phyloP scores from a whole-genome alignment of 92 coral and sea anemone genomes.

The Pocillopora meandrina region DNA sequence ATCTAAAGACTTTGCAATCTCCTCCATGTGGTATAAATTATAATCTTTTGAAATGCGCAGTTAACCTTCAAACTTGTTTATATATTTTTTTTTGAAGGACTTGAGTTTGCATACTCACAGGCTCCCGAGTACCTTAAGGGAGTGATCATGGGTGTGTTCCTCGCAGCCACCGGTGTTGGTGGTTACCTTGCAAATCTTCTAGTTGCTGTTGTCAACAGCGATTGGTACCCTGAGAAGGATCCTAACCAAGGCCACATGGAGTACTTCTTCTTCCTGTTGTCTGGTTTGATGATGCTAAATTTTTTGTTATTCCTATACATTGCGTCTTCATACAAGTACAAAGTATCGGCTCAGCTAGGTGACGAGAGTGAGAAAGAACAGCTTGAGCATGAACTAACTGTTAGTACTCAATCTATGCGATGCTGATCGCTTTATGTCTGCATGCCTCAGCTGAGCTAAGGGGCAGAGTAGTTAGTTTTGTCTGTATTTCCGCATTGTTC shows the following conservation, averaged over 20 bases:
- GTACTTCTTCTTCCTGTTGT: slow-evolving; percentile 77
- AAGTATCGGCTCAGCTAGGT: slow-evolving; percentile 26
- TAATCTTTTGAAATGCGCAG: no score
- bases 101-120: slow-evolving; percentile 90
- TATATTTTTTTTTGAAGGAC: slow-evolving; percentile 44
- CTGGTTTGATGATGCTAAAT: slow-evolving; percentile 75
- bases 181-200: slow-evolving; percentile 67
- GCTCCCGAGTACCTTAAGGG: slow-evolving; percentile 86
- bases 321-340: slow-evolving; percentile 73
- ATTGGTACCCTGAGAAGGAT: slow-evolving; percentile 76
- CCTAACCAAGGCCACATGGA: slow-evolving; percentile 80
- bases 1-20: no score
- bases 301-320: slow-evolving; percentile 68
- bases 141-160: slow-evolving; percentile 81
- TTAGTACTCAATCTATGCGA: not conserved
- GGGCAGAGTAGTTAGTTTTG: no score
- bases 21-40: no score
- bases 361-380: not conserved
- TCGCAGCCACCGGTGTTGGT: slow-evolving; percentile 80
- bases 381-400: not conserved
- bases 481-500: no score
- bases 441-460: no score
- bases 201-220: slow-evolving; percentile 59
- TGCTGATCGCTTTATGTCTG: no score
- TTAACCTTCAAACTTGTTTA: not conserved